Evolutionary conservation across 2,888 invertebrate genomes (phyloP), one percentile per base, ranked within the genome.

Genomic region (Meliscaeva auricollis): DNA sequence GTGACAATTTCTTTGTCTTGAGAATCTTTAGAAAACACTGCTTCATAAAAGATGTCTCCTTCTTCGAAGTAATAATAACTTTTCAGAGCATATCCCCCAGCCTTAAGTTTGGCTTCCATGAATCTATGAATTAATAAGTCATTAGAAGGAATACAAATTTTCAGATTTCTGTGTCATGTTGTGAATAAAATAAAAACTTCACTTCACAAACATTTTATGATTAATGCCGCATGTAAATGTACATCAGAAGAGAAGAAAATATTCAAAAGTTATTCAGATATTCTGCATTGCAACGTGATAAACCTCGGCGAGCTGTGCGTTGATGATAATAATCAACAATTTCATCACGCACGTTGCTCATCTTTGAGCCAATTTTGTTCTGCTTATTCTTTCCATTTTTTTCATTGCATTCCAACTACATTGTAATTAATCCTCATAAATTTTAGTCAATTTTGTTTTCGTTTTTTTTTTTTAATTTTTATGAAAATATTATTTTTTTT

Each of bases 361-460:
- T 76, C 72, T 76, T 54, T 70, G 7, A 68, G 50, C 74, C 74
- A 62, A 54, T 79, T 74, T 68, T 17, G n/a, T n/a, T 4, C 3
- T 26, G 26, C 26, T 26, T 26, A 2, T 26, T 26, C 26, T 26
- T 46, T 35, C 11, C 11, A 38, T 15, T 3, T 35, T 30, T 7
- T 35, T 64, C 5, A 17, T 15, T 15, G 26, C 20, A n/a, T 26
- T 26, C 48, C 32, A 74, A 41, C 62, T 38, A 30, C 74, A 20
- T 66, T 69, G 62, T 77, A 83, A 74, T 83, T 78, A 83, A 83
- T 78, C 41, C 38, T 64, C 68, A 81, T 73, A 72, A 77, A 77
- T 77, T 58, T 44, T 60, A 73, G 58, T 72, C 32, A 85, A 52
- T 80, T 84, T 66, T 38, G 30, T 66, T 70, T 79, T 69, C 20